Percentiles rank a stretch among this genome's conserved stretches.
Conservation (phyloP, 2,113 vertebrate species). For the Scomber colias region DNA sequence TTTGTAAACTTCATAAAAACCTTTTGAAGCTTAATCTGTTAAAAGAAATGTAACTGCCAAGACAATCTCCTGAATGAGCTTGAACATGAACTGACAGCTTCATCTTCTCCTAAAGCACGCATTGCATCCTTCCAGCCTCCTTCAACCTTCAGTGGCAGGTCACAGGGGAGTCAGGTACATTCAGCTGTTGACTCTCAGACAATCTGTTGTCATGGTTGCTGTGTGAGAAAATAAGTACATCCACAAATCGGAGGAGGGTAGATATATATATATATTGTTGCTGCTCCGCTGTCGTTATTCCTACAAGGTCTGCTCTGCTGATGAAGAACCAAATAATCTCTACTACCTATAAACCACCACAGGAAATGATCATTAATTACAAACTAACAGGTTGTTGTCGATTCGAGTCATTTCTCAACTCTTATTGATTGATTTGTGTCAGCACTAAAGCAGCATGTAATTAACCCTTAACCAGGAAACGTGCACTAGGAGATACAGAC, state of each 20-base stretch:
- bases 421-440: no score
- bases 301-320: not conserved
- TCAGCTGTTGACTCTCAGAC: not conserved
- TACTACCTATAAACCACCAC: not conserved
- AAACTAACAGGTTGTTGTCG: no score
- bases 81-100: constrained; percentile 25
- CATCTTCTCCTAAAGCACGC: not conserved
- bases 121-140: constrained; percentile 6
- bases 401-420: no score
- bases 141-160: constrained; percentile 15
- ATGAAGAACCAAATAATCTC: not conserved
- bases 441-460: no score
- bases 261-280: no score
- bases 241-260: not conserved
- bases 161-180: constrained; percentile 18
- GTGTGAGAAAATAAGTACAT: constrained; percentile 3
- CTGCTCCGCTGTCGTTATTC: not conserved
- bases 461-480: no score
- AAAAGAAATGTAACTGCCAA: not conserved
- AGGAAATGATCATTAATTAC: no score
- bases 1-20: not conserved
- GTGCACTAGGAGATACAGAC: no score
- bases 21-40: constrained; percentile 30
- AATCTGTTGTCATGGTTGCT: constrained; percentile 14
- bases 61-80: not conserved